Base-by-base conservation (phyloP, 1,140 invertebrate species). In the Neoseiulus cucumeris region DNA sequence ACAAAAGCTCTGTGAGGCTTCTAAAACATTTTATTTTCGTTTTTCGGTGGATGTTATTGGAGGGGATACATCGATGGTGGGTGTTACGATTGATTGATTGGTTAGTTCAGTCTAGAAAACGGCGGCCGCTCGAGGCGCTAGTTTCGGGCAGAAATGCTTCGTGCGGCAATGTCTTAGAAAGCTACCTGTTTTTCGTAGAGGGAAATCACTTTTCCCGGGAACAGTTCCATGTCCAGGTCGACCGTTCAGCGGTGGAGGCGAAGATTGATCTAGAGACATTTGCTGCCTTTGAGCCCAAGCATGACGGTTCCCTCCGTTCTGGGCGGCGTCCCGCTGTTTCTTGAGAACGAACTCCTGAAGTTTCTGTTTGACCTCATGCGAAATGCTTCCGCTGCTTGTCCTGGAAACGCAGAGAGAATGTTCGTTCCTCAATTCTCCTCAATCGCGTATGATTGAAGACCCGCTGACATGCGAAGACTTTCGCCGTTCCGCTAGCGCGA, bases 301-400 rank as follows among this genome's bases (percentile, higher is more conserved):
- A n/a, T 59, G 51, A 12, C 51, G 17, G 22, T 14, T 4, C 14
- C 25, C 51, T 12, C 51, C 51, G 51, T 59, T 59, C 22, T 59
- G 51, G 72, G 82, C 85, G 0, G 83, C 83, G 73, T 87, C 87
- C 66, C 85, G 79, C 70, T 89, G 87, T 75, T 90, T 89, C 73
- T 91, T 91, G 73, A 91, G 82, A 45, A 94, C 80, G 76, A 92
- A 92, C 74, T 88, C 87, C 82, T 91, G 80, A 71, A 97, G 80
- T 72, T 89, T 88, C 77, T 91, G 89, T 76, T 96, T 96, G 69
- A 97, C 92, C 78, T 94, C 91, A 14, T 87, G 86, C 66, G 91
- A 94, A 44, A 91, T 91, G 68, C 92, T 85, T 22, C 91, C 91
- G 79, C 77, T 76, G 77, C 66, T 0, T 41, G 30, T 65, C 20